Percentiles rank a stretch among this genome's conserved stretches.
Evolutionary conservation across 2,888 invertebrate genomes (phyloP).

Genomic region (Drosophila diplacantha): DNA sequence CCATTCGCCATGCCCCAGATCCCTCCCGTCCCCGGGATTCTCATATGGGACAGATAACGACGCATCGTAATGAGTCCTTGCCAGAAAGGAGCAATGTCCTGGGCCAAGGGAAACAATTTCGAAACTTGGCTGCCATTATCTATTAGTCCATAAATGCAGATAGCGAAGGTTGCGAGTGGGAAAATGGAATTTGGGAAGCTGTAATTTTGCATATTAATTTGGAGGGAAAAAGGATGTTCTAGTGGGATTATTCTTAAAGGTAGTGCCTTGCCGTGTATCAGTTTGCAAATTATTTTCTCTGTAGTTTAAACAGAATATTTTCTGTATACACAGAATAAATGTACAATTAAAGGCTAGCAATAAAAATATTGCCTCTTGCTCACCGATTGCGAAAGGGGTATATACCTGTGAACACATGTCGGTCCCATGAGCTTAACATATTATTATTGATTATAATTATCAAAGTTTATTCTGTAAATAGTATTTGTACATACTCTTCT

Average conservation of each 20-base stretch:
- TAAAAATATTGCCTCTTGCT: too few relatives aligned
- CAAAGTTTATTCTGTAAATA: not conserved
- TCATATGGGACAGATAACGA: constrained; percentile 68
- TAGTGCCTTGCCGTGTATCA: not conserved
- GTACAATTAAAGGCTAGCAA: too few relatives aligned
- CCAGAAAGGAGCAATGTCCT: constrained; percentile 10
- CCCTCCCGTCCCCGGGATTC: constrained; percentile 32
- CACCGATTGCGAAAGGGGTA: too few relatives aligned
- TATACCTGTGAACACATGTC: too few relatives aligned
- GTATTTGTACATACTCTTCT: not conserved
- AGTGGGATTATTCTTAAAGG: constrained; percentile 6
- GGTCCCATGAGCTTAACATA: too few relatives aligned
- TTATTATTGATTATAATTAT: not conserved
- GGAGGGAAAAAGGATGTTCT: not conserved
- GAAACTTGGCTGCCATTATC: constrained; percentile 61
- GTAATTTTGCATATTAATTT: constrained; percentile 1
- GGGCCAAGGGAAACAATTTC: constrained; percentile 53
- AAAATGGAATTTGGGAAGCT: not conserved
- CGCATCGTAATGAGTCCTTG: constrained; percentile 52
- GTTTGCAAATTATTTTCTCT: not conserved
- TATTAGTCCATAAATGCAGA: constrained; percentile 66
- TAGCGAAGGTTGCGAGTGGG: constrained; percentile 36
- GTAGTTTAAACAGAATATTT: not conserved
- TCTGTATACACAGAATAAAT: too few relatives aligned
- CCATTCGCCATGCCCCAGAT: constrained; percentile 65